phyloP scores from a whole-genome alignment of 2,888 invertebrate species.

The Aplocera efformata region DNA sequence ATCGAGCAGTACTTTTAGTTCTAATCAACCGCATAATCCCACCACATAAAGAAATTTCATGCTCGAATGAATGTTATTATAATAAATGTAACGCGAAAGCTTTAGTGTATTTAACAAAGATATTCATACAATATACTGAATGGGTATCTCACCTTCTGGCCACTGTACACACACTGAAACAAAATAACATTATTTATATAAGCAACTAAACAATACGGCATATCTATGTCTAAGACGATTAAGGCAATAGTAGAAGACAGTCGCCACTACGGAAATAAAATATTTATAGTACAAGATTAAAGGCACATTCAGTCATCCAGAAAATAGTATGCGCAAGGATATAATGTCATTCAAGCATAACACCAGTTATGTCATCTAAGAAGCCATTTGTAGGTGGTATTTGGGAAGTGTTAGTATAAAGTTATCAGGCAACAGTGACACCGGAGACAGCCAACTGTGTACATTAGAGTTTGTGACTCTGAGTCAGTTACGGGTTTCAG shows the following conservation, averaged over 20 bases:
- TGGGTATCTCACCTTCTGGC: constrained; percentile 88
- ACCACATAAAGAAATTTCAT: constrained; percentile 71
- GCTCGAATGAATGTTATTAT: constrained; percentile 76
- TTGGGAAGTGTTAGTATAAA: constrained; percentile 24
- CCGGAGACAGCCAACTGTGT: constrained; percentile 58
- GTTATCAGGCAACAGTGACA: constrained; percentile 49
- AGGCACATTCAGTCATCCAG: constrained; percentile 66
- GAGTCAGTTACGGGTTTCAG: no score
- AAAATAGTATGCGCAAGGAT: constrained; percentile 20
- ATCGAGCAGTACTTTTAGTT: constrained; percentile 56
- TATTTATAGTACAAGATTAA: constrained; percentile 62
- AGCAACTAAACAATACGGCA: constrained; percentile 10
- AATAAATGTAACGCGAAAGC: constrained; percentile 67
- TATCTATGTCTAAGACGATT: constrained; percentile 53
- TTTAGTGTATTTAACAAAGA: constrained; percentile 49
- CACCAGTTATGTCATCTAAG: constrained; percentile 18
- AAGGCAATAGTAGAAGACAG: constrained; percentile 64
- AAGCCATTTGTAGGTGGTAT: constrained; percentile 16
- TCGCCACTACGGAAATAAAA: constrained; percentile 68
- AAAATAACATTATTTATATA: constrained; percentile 54
- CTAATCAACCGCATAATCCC: constrained; percentile 66
- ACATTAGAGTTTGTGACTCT: no score
- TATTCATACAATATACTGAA: constrained; percentile 38
- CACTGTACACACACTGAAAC: constrained; percentile 95
- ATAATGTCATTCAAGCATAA: constrained; percentile 19